Percentiles rank a stretch among this genome's conserved stretches.
Conservation (phyloP, 2,113 vertebrate species). For the Noctilio leporinus region DNA sequence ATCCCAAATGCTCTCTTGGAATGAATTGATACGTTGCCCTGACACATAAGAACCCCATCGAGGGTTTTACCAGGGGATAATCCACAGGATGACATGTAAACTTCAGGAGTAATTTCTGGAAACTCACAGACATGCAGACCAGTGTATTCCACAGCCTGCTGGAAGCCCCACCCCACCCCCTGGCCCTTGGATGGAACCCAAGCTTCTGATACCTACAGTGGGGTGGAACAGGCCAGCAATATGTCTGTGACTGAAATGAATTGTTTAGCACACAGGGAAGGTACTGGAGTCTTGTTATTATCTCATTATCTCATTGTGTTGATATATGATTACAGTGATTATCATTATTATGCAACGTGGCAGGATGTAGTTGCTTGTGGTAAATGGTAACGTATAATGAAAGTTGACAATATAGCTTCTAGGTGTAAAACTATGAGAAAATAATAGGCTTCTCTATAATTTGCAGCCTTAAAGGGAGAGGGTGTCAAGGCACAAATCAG, state of each 20-base stretch:
- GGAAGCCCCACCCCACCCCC: neutral
- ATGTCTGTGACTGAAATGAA: neutral
- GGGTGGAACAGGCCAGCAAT: neutral
- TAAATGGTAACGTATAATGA: neutral
- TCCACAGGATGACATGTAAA: neutral
- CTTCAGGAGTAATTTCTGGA: neutral
- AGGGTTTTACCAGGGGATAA: neutral
- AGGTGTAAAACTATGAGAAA: neutral
- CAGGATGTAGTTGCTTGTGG: neutral
- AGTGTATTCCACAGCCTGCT: neutral
- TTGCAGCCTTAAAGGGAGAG: neutral
- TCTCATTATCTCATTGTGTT: conserved; percentile 37
- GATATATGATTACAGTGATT: conserved; percentile 9
- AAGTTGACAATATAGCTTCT: neutral
- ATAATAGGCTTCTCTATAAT: neutral
- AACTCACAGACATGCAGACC: neutral
- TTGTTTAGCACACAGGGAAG: conserved; percentile 9
- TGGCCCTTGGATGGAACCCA: neutral
- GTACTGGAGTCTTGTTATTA: neutral
- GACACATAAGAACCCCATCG: neutral
- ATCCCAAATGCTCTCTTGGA: neutral
- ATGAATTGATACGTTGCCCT: neutral
- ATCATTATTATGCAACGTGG: neutral
- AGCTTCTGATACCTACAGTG: neutral
- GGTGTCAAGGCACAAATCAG: neutral